Conservation (phyloP, 2,888 invertebrate genomes). For the Anticlea derivata region DNA sequence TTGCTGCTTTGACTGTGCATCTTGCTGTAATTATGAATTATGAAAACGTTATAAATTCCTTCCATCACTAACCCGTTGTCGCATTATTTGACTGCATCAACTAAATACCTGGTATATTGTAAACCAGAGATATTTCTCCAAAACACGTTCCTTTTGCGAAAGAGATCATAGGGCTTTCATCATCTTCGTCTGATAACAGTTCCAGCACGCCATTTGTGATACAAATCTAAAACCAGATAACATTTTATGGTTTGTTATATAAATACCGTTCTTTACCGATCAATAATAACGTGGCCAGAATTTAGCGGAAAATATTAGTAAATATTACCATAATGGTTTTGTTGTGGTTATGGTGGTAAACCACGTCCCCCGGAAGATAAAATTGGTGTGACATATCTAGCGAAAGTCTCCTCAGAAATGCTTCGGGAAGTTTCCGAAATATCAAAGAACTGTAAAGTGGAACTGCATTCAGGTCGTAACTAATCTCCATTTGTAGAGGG, state of each 20-base stretch:
- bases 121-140: slow-evolving; percentile 78
- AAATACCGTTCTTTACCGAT: not conserved
- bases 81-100: not conserved
- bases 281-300: slow-evolving; percentile 21
- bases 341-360: slow-evolving; percentile 76
- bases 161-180: slow-evolving; percentile 80
- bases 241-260: not conserved
- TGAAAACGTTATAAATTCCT: too few species aligned
- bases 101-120: slow-evolving; percentile 72
- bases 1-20: slow-evolving; percentile 79
- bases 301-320: slow-evolving; percentile 36
- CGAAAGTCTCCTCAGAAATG: slow-evolving; percentile 78
- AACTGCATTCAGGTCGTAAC: slow-evolving; percentile 78
- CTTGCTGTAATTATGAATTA: slow-evolving; percentile 64
- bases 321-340: slow-evolving; percentile 76
- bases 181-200: slow-evolving; percentile 79
- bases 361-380: slow-evolving; percentile 78
- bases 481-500: slow-evolving; percentile 79
- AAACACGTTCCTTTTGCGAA: slow-evolving; percentile 79
- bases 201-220: slow-evolving; percentile 77
- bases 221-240: slow-evolving; percentile 61
- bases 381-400: slow-evolving; percentile 79
- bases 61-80: too few species aligned
- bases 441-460: slow-evolving; percentile 77
- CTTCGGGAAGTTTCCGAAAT: slow-evolving; percentile 79